A percentile compares a stretch with the other conserved stretches of the same genome.
phyloP scores from a whole-genome alignment of 2,113 vertebrate genomes.

The Enhydra lutris region DNA sequence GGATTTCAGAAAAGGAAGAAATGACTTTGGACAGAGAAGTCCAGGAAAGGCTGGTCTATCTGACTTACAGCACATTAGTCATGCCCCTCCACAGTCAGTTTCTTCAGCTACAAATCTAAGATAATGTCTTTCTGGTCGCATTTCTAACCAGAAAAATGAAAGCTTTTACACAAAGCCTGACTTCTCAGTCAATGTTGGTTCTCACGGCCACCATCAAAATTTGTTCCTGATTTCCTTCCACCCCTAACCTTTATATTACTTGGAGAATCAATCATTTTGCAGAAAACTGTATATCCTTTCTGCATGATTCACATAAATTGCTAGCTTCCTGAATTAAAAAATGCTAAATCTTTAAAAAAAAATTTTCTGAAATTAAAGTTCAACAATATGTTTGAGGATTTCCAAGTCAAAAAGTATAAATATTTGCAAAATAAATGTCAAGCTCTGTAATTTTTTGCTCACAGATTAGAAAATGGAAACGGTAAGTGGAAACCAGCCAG shows the following conservation, averaged over 20 bases:
- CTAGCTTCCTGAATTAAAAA: background rate
- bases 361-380: constrained; percentile 13
- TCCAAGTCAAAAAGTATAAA: constrained; percentile 19
- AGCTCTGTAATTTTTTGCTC: background rate
- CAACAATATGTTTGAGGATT: background rate
- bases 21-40: too few species aligned
- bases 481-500: background rate
- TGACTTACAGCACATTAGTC: background rate
- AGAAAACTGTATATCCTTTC: background rate
- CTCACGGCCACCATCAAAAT: background rate
- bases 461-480: background rate
- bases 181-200: background rate
- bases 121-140: background rate
- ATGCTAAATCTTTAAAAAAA: background rate
- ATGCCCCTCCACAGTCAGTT: background rate
- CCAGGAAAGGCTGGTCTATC: background rate
- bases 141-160: background rate
- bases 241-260: background rate
- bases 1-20: background rate
- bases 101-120: background rate
- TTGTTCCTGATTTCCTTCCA: background rate
- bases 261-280: background rate
- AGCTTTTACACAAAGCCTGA: background rate
- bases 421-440: constrained; percentile 29
- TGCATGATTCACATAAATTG: background rate